Evolutionary conservation across 1,140 invertebrate genomes (phyloP), one percentile per base, ranked within the genome.

Genomic region (Heliconius congener): DNA sequence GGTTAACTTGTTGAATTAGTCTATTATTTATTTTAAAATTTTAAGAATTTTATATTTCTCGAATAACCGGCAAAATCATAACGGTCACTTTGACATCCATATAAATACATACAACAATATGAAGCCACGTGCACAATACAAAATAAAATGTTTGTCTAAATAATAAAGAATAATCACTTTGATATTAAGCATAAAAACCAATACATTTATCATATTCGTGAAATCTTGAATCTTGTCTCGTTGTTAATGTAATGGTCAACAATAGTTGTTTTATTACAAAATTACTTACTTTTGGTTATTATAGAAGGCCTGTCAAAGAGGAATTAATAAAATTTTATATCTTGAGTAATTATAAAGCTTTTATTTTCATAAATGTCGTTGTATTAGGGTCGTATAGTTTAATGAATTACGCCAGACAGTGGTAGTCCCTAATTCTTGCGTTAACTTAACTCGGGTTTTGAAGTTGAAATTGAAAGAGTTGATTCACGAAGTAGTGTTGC

Each of bases 31-130:
- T 8, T 37, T 37, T n/a, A 72, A 72, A 34, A 19, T 39, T 3
- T 6, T 19, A 39, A 72, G 4, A 39, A n/a, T 9, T 19, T 19
- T 23, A 72, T 19, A 42, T 37, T 37, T 37, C 30, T 37, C 8
- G 30, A 19, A 39, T 4, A 39, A 42, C 52, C 52, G 71, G 79
- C 71, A 77, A 76, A 76, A 52, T 57, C 8, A 30, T 84, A 82
- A 84, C 83, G 83, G 83, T 84, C 78, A 76, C 42, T 76, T 73
- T 78, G 77, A 83, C 76, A 77, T 81, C 71, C 42, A 71, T 37
- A 50, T 66, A 77, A 75, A 77, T 60, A 80, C 60, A 77, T 60
- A 80, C 60, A 76, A 80, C 52, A 75, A 74, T 71, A 55, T n/a
- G 18, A 57, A 52, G 75, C 79, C 79, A 80, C 74, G 79, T 80